Evolutionary conservation across 2,113 vertebrate species (phyloP).

Genomic region (Aspiorhynchus laticeps): DNA sequence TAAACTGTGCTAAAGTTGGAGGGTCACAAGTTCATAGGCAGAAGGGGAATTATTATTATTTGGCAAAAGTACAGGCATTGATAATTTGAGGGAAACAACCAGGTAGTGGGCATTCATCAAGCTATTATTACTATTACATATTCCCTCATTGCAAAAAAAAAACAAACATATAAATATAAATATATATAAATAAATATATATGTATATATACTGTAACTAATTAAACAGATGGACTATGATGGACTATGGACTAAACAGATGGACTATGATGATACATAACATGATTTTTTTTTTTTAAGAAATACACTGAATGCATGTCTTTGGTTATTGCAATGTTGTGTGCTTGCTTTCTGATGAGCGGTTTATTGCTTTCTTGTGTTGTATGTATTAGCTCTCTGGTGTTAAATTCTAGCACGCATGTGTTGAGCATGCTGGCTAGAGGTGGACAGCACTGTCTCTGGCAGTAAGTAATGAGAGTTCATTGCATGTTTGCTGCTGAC

Average conservation of each 20-base stretch:
- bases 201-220: background rate
- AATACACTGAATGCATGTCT: background rate
- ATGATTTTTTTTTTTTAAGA: background rate
- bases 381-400: background rate
- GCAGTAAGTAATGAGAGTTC: constrained; percentile 42
- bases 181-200: no score
- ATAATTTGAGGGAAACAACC: background rate
- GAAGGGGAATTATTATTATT: background rate
- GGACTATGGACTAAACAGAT: no score
- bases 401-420: background rate
- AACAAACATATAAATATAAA: no score
- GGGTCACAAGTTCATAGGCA: background rate
- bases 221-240: background rate
- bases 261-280: background rate
- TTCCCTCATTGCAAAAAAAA: constrained; percentile 16
- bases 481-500: constrained; percentile 39
- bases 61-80: background rate
- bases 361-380: background rate
- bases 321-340: background rate
- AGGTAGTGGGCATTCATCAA: background rate
- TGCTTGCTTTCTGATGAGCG: background rate
- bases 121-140: constrained; percentile 18
- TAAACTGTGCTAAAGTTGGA: background rate
- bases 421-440: background rate
- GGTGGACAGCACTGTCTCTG: background rate